Evolutionary conservation across 2,888 invertebrate genomes (phyloP).

Genomic region (Idaea dimidiata): DNA sequence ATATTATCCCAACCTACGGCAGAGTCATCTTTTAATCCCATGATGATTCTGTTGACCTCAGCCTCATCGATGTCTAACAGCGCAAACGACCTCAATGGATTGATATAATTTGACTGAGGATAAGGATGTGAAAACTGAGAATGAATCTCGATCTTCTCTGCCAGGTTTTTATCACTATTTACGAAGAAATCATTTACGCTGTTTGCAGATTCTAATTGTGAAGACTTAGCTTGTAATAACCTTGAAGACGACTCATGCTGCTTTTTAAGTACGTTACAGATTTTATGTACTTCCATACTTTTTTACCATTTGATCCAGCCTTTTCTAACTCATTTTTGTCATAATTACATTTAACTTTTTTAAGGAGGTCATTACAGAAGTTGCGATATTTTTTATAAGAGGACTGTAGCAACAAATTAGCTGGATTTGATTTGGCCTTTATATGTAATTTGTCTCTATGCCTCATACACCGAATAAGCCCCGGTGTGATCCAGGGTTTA

Average conservation of each 20-base stretch:
- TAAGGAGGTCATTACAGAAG: background rate
- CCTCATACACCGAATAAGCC: background rate
- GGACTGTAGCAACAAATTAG: background rate
- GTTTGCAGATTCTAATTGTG: background rate
- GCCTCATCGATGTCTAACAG: background rate
- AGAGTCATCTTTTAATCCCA: slow-evolving; percentile 1
- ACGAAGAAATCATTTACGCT: slow-evolving; percentile 3
- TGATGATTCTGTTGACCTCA: slow-evolving; percentile 1
- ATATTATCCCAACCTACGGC: slow-evolving; percentile 2
- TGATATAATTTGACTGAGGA: background rate
- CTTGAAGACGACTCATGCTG: background rate
- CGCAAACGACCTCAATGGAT: background rate
- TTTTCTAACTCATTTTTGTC: background rate
- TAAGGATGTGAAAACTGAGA: background rate
- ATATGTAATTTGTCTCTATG: background rate
- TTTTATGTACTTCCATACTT: background rate
- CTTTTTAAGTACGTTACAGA: background rate
- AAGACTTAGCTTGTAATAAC: background rate
- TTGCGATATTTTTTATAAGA: background rate
- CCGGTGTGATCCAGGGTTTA: slow-evolving; percentile 1
- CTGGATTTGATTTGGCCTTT: background rate
- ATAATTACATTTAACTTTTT: background rate
- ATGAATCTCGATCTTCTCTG: background rate
- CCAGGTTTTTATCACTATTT: slow-evolving; percentile 1
- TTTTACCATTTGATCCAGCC: background rate